phyloP scores from a whole-genome alignment of 2,113 vertebrate species.

The Antechinus stuartii region DNA sequence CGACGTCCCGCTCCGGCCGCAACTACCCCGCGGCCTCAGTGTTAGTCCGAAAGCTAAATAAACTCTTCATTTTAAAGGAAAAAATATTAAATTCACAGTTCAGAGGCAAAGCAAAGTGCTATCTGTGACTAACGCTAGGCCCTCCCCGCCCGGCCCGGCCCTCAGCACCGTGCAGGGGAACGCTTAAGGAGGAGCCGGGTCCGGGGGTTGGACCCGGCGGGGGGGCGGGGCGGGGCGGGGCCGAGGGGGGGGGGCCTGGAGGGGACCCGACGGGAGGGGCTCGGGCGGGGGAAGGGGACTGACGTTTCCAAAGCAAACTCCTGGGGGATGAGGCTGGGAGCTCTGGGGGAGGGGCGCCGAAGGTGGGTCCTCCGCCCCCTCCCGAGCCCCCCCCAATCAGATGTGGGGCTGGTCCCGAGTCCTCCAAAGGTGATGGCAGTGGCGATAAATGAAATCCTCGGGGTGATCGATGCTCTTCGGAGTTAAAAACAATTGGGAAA shows the following conservation, averaged over 20 bases:
- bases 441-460: slow-evolving; percentile 91
- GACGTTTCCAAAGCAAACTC: slow-evolving; percentile 80
- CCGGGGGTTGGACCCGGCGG: not conserved
- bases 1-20: slow-evolving; percentile 70
- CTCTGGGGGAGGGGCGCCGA: slow-evolving; percentile 59
- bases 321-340: slow-evolving; percentile 79
- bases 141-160: not conserved
- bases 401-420: slow-evolving; percentile 77
- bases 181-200: not conserved
- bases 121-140: slow-evolving; percentile 66
- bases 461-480: slow-evolving; percentile 77
- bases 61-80: slow-evolving; percentile 42
- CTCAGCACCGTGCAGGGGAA: not conserved
- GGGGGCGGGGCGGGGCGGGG: not conserved
- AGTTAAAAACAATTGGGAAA: slow-evolving; percentile 39
- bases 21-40: slow-evolving; percentile 70
- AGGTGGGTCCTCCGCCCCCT: slow-evolving; percentile 57
- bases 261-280: not conserved
- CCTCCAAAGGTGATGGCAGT: slow-evolving; percentile 91
- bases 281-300: not conserved
- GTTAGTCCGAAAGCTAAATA: slow-evolving; percentile 61
- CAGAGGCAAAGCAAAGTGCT: slow-evolving; percentile 82
- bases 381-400: slow-evolving; percentile 18
- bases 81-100: slow-evolving; percentile 77
- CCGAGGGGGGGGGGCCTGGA: not conserved